Conservation (phyloP, 2,113 vertebrate species). For the Xenotilapia flavipinnis region DNA sequence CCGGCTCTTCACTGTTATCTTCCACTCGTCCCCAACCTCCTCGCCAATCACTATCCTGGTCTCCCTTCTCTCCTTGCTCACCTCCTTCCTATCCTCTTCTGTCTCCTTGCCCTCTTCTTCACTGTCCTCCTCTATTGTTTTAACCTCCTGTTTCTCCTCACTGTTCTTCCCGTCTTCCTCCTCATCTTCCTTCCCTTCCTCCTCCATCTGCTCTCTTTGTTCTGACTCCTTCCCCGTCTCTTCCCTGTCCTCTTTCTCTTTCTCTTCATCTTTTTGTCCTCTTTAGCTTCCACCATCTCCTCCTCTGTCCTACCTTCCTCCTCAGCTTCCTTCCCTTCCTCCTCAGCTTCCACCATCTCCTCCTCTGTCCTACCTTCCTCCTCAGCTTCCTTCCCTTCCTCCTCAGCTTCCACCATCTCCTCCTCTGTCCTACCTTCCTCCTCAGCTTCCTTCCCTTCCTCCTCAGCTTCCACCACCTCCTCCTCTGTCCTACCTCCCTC, state of each 20-base stretch:
- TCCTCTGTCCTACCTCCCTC: too few relatives aligned
- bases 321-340: neutral
- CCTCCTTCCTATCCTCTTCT: neutral
- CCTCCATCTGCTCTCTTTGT: too few relatives aligned
- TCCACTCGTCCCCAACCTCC: slow-evolving; percentile 56
- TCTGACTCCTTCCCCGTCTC: too few relatives aligned
- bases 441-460: too few relatives aligned
- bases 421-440: too few relatives aligned
- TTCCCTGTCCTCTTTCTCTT: too few relatives aligned
- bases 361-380: neutral
- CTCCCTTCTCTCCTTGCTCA: slow-evolving; percentile 31
- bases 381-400: neutral
- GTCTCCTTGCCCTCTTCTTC: slow-evolving; percentile 10
- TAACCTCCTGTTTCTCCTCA: neutral
- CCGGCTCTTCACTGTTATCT: slow-evolving; percentile 27
- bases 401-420: neutral
- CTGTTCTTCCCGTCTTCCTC: neutral
- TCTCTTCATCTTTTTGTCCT: too few relatives aligned
- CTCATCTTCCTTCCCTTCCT: neutral
- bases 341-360: neutral
- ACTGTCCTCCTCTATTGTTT: neutral
- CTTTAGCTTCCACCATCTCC: too few relatives aligned
- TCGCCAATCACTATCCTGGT: slow-evolving; percentile 51
- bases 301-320: neutral
- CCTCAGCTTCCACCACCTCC: too few relatives aligned